Evolutionary conservation across 2,888 invertebrate genomes (phyloP).

Genomic region (Callinectes sapidus): DNA sequence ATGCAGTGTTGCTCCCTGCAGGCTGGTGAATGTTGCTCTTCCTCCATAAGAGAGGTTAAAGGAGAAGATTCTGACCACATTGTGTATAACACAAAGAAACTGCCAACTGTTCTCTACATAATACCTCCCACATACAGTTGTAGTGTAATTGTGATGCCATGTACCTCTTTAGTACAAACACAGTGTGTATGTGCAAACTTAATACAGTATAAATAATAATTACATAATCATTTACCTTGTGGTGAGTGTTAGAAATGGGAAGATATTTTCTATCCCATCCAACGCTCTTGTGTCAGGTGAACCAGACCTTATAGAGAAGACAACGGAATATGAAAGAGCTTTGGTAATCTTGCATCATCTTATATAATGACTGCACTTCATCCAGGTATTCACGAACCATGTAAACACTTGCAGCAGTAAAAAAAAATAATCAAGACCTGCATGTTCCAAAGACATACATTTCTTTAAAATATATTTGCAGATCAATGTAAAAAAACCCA

Average conservation of each 20-base stretch:
- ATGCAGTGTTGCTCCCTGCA: neutral
- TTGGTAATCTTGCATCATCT: neutral
- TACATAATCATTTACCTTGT: conserved; percentile 28
- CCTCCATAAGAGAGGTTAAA: neutral
- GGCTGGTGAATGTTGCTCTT: neutral
- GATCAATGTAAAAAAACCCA: neutral
- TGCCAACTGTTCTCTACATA: neutral
- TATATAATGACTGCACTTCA: neutral
- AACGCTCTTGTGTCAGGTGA: neutral
- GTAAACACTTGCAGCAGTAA: neutral
- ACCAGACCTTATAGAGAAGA: neutral
- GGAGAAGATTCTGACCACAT: neutral
- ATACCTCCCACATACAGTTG: conserved; percentile 4
- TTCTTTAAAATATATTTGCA: neutral
- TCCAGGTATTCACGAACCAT: neutral
- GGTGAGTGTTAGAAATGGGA: neutral
- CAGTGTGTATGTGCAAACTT: neutral
- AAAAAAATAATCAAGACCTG: neutral
- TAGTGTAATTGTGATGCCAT: neutral
- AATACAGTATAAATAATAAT: conserved; percentile 14
- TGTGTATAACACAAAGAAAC: conserved; percentile 17
- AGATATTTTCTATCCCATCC: neutral
- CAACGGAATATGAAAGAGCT: neutral
- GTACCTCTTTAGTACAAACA: neutral
- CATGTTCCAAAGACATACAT: neutral